phyloP scores from a whole-genome alignment of 2,113 vertebrate species.

The Phalacrocorax pelagicus region DNA sequence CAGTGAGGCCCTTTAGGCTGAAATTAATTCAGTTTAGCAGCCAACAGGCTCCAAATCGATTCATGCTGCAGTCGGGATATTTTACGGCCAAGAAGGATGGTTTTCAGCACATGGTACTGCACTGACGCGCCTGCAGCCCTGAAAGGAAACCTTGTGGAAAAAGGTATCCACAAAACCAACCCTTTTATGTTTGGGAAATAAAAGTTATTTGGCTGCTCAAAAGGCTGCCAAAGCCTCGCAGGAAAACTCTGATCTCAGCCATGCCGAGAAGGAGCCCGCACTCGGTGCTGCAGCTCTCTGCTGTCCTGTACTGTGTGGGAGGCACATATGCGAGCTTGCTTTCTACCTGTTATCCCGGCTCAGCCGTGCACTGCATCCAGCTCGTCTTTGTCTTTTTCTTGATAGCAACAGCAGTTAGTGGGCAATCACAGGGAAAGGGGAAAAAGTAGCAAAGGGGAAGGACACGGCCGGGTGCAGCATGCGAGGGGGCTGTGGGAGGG shows the following conservation, averaged over 20 bases:
- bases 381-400: not conserved
- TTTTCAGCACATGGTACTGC: not conserved
- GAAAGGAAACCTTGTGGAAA: not conserved
- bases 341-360: not conserved
- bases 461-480: fast-evolving
- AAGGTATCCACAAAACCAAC: not conserved
- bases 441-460: not conserved
- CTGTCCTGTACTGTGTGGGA: fast-evolving
- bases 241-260: not conserved
- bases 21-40: conserved; percentile 50
- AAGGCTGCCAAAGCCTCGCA: not conserved
- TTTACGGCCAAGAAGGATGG: not conserved
- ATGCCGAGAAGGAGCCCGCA: not conserved
- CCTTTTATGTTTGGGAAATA: not conserved
- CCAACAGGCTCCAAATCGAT: conserved; percentile 39
- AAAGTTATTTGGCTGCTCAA: not conserved
- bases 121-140: not conserved
- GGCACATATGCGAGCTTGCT: no score
- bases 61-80: not conserved
- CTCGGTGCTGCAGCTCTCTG: not conserved
- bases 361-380: fast-evolving
- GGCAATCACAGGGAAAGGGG: not conserved
- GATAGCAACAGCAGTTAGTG: not conserved
- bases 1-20: not conserved
- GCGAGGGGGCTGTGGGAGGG: not conserved